phyloP scores from a whole-genome alignment of 2,113 vertebrate species.

The Heterotilapia buettikoferi region DNA sequence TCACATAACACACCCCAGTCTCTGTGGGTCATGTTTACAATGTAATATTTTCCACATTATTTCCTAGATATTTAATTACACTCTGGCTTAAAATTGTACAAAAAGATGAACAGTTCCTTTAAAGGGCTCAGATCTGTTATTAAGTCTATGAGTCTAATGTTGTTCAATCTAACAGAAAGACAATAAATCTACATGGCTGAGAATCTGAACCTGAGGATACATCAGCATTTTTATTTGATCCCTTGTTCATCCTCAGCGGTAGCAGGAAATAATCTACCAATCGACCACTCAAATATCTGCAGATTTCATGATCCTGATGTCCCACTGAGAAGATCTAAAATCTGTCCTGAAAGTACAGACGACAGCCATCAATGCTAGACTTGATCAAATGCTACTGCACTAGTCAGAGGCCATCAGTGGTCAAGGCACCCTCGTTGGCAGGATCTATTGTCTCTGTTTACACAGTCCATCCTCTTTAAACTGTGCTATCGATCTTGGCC shows the following conservation, averaged over 20 bases:
- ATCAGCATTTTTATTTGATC: neutral
- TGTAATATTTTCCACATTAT: neutral
- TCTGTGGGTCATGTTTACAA: neutral
- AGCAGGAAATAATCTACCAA: neutral
- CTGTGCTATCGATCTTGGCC: conserved; percentile 59
- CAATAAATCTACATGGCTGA: neutral
- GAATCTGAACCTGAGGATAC: neutral
- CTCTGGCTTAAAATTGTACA: neutral
- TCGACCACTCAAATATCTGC: neutral
- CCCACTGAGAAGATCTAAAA: conserved; percentile 11
- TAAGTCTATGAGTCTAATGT: neutral
- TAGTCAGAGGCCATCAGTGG: conserved; percentile 52
- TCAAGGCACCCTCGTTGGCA: conserved; percentile 39
- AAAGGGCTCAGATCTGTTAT: neutral
- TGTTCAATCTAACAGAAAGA: neutral
- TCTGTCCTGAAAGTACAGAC: conserved; percentile 2
- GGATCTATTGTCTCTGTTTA: conserved; percentile 62
- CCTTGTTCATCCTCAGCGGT: neutral
- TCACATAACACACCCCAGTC: neutral
- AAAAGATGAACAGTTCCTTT: neutral
- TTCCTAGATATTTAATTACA: neutral
- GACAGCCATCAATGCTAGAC: conserved; percentile 34
- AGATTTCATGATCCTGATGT: neutral
- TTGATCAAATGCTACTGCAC: conserved; percentile 47
- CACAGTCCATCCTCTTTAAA: conserved; percentile 64